Conservation (phyloP, 64 coral and sea anemone genomes). For the Pachyseris speciosa region DNA sequence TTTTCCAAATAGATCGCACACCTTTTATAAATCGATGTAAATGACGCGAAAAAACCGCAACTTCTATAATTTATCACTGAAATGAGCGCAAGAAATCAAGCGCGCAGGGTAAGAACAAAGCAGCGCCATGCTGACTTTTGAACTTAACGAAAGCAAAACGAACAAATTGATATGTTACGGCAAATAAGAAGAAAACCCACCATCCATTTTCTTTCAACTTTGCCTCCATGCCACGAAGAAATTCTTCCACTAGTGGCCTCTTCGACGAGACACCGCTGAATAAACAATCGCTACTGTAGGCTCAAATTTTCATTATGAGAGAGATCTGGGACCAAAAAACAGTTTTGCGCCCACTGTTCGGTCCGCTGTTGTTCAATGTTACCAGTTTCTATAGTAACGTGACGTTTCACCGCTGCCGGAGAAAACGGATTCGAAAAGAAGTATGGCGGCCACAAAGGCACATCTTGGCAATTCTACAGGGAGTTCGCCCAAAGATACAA, state of each 20-base stretch:
- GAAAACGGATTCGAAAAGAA: slow-evolving; percentile 8
- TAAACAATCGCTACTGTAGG: neutral
- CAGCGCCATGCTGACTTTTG: neutral
- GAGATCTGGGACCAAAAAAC: slow-evolving; percentile 7
- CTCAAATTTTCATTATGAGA: neutral
- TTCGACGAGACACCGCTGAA: slow-evolving; percentile 73
- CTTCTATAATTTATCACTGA: slow-evolving; percentile 21
- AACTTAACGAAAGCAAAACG: neutral
- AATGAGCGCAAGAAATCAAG: slow-evolving; percentile 26
- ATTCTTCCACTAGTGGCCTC: slow-evolving; percentile 81
- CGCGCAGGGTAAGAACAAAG: neutral
- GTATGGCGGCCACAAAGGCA: slow-evolving; percentile 64
- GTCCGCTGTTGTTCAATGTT: neutral
- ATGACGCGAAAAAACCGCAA: slow-evolving; percentile 32
- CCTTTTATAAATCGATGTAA: neutral
- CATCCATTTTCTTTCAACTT: slow-evolving; percentile 99
- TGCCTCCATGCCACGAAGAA: slow-evolving; percentile 99
- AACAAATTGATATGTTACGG: neutral
- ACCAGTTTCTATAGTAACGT: slow-evolving; percentile 64
- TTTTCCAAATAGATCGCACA: neutral
- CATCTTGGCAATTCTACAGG: slow-evolving; percentile 35
- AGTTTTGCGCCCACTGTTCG: neutral
- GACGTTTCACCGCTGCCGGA: neutral
- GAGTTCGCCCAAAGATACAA: slow-evolving; percentile 40
- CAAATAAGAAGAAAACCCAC: slow-evolving; percentile 27